These are phyloP conservation scores for Apodemia zela DNA, from an alignment of 2,888 invertebrate genomes.

Conservation along the genomic window DNA sequence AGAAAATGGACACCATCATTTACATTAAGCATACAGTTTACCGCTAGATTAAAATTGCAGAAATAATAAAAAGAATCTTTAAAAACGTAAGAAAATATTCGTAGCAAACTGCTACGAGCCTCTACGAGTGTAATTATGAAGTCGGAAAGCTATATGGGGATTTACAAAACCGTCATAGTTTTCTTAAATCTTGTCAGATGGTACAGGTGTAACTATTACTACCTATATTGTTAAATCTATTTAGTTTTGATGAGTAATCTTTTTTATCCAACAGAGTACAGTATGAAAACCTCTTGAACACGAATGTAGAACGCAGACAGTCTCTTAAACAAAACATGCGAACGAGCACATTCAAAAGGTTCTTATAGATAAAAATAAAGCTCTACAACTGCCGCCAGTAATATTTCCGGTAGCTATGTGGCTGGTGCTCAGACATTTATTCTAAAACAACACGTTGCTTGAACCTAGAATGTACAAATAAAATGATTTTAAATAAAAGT, in stretches of 20 bases:
- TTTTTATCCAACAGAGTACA: too few relatives aligned
- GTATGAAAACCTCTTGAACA: neutral
- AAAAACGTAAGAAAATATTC: neutral
- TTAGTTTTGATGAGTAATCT: neutral
- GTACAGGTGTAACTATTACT: too few relatives aligned
- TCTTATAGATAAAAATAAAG: constrained; percentile 15
- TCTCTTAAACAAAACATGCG: constrained; percentile 13
- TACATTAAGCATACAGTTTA: too few relatives aligned
- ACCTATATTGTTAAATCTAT: neutral
- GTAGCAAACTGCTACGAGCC: neutral
- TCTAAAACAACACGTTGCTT: neutral
- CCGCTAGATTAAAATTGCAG: too few relatives aligned
- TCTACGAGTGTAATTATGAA: neutral
- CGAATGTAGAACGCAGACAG: neutral
- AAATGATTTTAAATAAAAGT: neutral
- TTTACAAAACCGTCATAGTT: too few relatives aligned
- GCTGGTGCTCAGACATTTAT: neutral
- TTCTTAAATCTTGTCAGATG: too few relatives aligned
- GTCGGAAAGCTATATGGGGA: too few relatives aligned
- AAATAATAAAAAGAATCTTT: too few relatives aligned
- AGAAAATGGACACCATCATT: too few relatives aligned
- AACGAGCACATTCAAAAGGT: constrained; percentile 9
- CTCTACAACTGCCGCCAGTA: constrained; percentile 12
- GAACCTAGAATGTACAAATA: neutral
- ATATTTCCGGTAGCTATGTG: constrained; percentile 2